Evolutionary conservation across 92 coral and sea anemone genomes (phyloP), one percentile per base, ranked within the genome.

Genomic region (Hydrozoanthus gracilis): DNA sequence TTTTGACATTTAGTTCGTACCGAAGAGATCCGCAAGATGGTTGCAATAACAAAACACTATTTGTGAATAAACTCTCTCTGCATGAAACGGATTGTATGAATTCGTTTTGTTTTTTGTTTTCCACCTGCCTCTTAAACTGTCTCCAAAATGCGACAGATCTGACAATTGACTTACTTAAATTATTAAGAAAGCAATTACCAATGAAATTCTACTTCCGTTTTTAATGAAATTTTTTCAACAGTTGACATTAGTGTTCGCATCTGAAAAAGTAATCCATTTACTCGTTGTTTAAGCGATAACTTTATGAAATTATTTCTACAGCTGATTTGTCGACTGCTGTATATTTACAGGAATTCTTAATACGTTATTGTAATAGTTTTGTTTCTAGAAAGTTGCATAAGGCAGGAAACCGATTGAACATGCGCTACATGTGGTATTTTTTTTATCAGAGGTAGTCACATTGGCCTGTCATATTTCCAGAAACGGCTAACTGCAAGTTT

Each of bases 161-260:
- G 98, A 94, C 98, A 92, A 87, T 92, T 90, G 93, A 94, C 98
- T 94, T 94, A 94, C 98, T 94, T 94, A 92, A 94, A 91, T 94
- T 92, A 92, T 92, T 94, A 94, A 86, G 98, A 92, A 94, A 92
- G 93, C 98, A 94, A 94, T 94, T 94, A 94, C 87, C 87, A 87
- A 93, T 88, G 98, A 94, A 94, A 94, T 91, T 90, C 79, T 65
- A 86, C 91, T 94, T 94, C 95, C 92, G 95, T 77, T 83, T 90
- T 94, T 90, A 94, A 94, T 94, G 98, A 94, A 94, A 94, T 92
- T 94, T 92, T 79, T 80, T 62, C 79, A 71, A 10, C 73, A 62
- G 89, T 88, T 94, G 95, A 89, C 94, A 92, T 91, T 91, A 92
- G 91, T 90, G 86, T 94, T 86, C 71, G 76, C 45, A 86, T 65